These are phyloP conservation scores for Chrysodeixis includens DNA, from an alignment of 2,888 invertebrate genomes.

Conservation along the genomic window DNA sequence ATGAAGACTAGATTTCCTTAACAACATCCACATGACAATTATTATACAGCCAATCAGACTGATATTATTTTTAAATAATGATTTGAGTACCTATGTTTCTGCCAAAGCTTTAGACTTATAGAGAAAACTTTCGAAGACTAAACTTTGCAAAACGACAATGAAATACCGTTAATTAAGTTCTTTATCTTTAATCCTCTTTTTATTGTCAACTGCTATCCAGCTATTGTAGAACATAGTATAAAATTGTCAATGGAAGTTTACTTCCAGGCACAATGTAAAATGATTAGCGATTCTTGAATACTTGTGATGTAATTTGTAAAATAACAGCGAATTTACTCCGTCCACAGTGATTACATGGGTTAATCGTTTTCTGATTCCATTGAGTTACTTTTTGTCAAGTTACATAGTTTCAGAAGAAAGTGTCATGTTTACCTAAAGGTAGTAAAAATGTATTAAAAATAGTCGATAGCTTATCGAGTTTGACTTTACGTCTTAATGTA, in stretches of 20 bases:
- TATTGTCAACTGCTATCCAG: slow-evolving; percentile 1
- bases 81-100: slow-evolving; percentile 80
- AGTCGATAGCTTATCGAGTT: slow-evolving; percentile 59
- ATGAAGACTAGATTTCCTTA: slow-evolving; percentile 45
- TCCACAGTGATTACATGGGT: slow-evolving; percentile 68
- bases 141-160: slow-evolving; percentile 11
- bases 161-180: slow-evolving; percentile 14
- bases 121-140: slow-evolving; percentile 37
- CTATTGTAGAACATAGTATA: neutral
- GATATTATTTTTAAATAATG: slow-evolving; percentile 71
- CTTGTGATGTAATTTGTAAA: slow-evolving; percentile 65
- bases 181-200: neutral
- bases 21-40: slow-evolving; percentile 57
- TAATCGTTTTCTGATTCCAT: slow-evolving; percentile 49
- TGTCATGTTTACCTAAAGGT: slow-evolving; percentile 18
- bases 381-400: slow-evolving; percentile 25
- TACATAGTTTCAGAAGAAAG: slow-evolving; percentile 21
- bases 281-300: slow-evolving; percentile 53
- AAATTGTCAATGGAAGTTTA: slow-evolving; percentile 9
- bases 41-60: slow-evolving; percentile 67
- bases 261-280: slow-evolving; percentile 12
- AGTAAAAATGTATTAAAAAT: slow-evolving; percentile 55
- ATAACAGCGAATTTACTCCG: slow-evolving; percentile 81
- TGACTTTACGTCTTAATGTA: slow-evolving; percentile 48
- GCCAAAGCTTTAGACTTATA: slow-evolving; percentile 83